phyloP scores from a whole-genome alignment of 92 coral and sea anemone species.

The Siderastrea radians region DNA sequence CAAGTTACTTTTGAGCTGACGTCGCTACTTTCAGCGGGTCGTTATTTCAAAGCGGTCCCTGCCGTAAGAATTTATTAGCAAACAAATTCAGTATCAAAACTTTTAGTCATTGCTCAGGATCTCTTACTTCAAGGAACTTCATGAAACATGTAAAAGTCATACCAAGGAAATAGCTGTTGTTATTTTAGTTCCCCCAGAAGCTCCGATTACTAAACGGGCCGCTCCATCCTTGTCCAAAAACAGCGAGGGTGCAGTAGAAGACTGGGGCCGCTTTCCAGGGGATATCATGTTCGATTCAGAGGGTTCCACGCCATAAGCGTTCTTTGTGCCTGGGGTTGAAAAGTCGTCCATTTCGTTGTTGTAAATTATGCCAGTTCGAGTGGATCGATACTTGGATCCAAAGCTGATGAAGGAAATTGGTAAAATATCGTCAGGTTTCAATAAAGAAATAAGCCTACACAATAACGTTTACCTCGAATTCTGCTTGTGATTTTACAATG shows the following conservation, averaged over 20 bases:
- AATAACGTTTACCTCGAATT: too few species aligned
- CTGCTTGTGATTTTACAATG: too few species aligned
- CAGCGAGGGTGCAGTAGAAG: slow-evolving; percentile 90
- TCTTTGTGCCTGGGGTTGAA: slow-evolving; percentile 87
- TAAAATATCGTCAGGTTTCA: not conserved
- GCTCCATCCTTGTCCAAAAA: slow-evolving; percentile 75
- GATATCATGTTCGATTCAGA: slow-evolving; percentile 86
- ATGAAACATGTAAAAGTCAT: not conserved
- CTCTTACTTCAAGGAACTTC: too few species aligned
- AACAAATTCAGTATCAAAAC: too few species aligned
- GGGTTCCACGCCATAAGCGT: slow-evolving; percentile 84
- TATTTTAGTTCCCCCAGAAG: slow-evolving; percentile 97
- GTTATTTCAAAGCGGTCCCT: too few species aligned
- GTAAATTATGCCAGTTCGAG: slow-evolving; percentile 85
- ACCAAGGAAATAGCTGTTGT: slow-evolving; percentile 96
- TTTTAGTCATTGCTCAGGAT: too few species aligned
- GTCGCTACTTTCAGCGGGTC: too few species aligned
- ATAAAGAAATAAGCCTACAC: not conserved
- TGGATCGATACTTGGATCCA: slow-evolving; percentile 60
- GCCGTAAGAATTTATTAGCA: too few species aligned
- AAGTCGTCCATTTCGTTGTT: slow-evolving; percentile 99
- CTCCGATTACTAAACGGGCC: slow-evolving; percentile 93
- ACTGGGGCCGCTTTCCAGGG: slow-evolving; percentile 97
- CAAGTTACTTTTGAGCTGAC: too few species aligned
- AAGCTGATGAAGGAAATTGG: not conserved